Base-by-base conservation (phyloP, 2,888 invertebrate genomes). In the Agrotis exclamationis region DNA sequence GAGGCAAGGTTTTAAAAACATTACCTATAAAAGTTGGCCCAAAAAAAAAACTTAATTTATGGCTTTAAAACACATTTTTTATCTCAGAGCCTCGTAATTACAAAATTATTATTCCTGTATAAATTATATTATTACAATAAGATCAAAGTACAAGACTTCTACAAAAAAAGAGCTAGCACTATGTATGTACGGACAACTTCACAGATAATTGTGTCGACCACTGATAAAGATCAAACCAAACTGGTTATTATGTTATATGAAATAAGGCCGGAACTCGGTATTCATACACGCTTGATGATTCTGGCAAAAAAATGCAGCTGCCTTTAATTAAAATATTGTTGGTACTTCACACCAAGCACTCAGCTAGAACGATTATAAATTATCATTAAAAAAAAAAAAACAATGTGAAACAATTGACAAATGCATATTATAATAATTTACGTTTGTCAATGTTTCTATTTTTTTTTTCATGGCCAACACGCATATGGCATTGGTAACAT, bases 171-270 rank as follows among this genome's bases (percentile, higher is more conserved):
- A n/a, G 22, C 45, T 6, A 58, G n/a, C 13, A 50, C 3, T 45
- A 50, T 59, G 22, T 45, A 50, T 59, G 22, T 28, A 68, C 13
- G 45, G n/a, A 33, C 22, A 14, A n/a, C 45, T 58, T 33, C 50
- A 24, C 18, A 54, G 9, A 58, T 57, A 58, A 62, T 50, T 50
- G 18, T 39, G 28, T 20, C 13, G 18, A 33, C 20, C 18, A 63
- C 9, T 65, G 70, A 69, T 75, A 69, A 39, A 11, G 3, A 78
- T 80, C 80, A 58, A 28, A 63, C n/a, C n/a, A 65, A 68, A 74
- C 69, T 24, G 51, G 53, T 74, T 74, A 57, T 62, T 60, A 63
- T 54, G 73, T 47, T 22, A 65, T 3, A 58, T 65, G 28, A 22
- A 64, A 48, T 60, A 56, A 24, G 22, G 44, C 60, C 22, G 16